phyloP scores from a whole-genome alignment of 1,140 invertebrate species.

The Pseudomyrmex cubaensis region DNA sequence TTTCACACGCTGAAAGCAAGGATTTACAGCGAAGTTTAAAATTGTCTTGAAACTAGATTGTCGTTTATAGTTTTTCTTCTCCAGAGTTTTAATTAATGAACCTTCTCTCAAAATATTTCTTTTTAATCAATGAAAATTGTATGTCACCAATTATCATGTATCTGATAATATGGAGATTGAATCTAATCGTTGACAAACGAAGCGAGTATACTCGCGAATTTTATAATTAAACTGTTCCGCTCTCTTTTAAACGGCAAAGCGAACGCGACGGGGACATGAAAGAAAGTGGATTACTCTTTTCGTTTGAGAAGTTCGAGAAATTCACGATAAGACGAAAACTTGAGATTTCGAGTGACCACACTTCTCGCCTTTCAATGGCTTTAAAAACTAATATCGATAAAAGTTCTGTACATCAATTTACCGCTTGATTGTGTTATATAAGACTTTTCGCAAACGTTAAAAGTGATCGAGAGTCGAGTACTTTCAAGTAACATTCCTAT shows the following conservation, averaged over 20 bases:
- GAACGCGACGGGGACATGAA: conserved; percentile 6
- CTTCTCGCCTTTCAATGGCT: conserved; percentile 45
- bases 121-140: no score
- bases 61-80: no score
- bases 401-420: conserved; percentile 33
- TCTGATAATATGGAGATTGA: not conserved
- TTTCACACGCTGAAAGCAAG: no score
- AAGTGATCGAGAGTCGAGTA: not conserved
- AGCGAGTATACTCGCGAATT: not conserved
- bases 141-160: no score
- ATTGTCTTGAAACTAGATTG: no score
- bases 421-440: conserved; percentile 15
- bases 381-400: conserved; percentile 25
- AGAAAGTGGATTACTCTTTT: conserved; percentile 39
- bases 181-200: not conserved
- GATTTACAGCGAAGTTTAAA: no score
- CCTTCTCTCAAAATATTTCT: no score
- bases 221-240: not conserved
- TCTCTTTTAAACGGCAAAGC: not conserved
- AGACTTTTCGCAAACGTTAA: conserved; percentile 28
- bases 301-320: conserved; percentile 53
- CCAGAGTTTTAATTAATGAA: no score
- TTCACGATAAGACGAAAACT: conserved; percentile 45
- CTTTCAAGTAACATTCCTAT: not conserved
- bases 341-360: conserved; percentile 57